Evolutionary conservation across 1,140 invertebrate genomes (phyloP).

Genomic region (Zaprionus nigranus): DNA sequence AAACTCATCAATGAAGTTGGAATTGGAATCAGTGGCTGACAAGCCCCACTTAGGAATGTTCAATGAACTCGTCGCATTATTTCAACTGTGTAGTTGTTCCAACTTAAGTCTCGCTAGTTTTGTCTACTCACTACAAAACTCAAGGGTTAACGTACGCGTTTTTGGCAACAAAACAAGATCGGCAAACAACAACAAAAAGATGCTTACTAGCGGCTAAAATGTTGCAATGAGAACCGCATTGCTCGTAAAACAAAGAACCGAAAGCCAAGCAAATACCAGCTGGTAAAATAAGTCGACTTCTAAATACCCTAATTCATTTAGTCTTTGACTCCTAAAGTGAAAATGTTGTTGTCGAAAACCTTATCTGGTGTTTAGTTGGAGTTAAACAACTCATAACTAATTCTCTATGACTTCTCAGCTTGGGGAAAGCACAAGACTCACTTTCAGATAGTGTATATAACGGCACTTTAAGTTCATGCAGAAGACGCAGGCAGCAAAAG

Average conservation of each 20-base stretch:
- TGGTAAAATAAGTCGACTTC: not conserved
- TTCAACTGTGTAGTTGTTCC: not conserved
- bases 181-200: constrained; percentile 40
- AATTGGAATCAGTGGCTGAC: not conserved
- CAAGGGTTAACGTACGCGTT: constrained; percentile 63
- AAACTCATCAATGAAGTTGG: not conserved
- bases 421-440: not conserved
- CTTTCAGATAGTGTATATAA: constrained; percentile 4
- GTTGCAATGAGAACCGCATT: constrained; percentile 68
- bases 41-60: not conserved
- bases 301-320: constrained; percentile 1
- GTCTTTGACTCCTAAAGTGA: not conserved
- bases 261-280: not conserved
- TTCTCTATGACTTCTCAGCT: not conserved
- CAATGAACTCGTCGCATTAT: not conserved
- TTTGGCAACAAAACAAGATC: constrained; percentile 64
- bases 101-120: not conserved
- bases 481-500: constrained; percentile 9
- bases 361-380: not conserved
- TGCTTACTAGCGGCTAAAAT: constrained; percentile 58
- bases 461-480: constrained; percentile 14
- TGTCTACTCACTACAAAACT: not conserved
- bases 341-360: not conserved
- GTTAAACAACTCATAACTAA: no score
- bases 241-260: constrained; percentile 40